Evolutionary conservation across 2,113 vertebrate species (phyloP), one percentile per base, ranked within the genome.

Genomic region (Procapra przewalskii): DNA sequence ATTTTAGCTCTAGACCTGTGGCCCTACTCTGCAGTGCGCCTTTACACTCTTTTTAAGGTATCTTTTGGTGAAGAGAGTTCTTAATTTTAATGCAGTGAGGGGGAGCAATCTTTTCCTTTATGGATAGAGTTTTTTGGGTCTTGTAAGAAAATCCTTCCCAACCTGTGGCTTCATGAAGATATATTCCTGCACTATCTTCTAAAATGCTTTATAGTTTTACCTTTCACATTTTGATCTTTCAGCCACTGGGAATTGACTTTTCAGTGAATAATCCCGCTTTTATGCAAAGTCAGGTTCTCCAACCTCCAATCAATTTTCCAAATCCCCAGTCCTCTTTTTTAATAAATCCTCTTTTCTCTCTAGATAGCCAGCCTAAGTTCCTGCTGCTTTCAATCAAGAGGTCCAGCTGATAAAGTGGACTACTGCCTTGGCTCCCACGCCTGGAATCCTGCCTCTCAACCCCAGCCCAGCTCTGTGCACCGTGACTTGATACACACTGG

Each of bases 321-420:
- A 96, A 59, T 92, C 75, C 83, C 62, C 6, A 2, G 23, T 94
- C n/a, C 71, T 64, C 67, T 88, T 88, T 86, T 43, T 86, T 43
- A 90, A 92, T 67, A 95, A 96, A 90, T 88, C 59, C 5, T 71
- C 11, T 31, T 75, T 88, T 95, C 71, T 12, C 48, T 94, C 85
- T 59, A 84, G 88, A 91, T 52, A 91, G 64, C 29, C 84, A 92
- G 8, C 12, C 1, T 88, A 80, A 36, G 36, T 88, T 97, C 91
- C 87, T 95, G n/a, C 96, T 91, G 64, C 79, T 95, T 97, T 96
- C 81, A 97, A 36, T 95, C 90, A 97, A 96, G 33, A 88, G 33
- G 13, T 36, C 75, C 50, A 15, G 54, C 54, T 94, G 77, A 92
- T 96, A 96, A 93, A 95, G 62, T 33, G 25, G 64, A 92, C 85